Evolutionary conservation across 1,140 invertebrate genomes (phyloP).

Genomic region (Drosophila punjabiensis): DNA sequence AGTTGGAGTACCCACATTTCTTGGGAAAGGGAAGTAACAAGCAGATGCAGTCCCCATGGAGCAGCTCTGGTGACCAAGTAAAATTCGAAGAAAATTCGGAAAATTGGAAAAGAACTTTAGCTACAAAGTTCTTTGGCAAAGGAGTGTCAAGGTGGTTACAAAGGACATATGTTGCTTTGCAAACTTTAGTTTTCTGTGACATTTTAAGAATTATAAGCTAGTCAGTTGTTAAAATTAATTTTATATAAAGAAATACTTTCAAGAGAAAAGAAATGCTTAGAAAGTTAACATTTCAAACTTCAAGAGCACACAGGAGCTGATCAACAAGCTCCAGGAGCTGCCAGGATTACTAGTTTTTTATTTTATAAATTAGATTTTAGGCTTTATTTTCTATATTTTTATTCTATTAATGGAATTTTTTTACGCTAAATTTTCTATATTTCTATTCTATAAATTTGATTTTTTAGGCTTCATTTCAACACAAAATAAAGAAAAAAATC

Average conservation of each 20-base stretch:
- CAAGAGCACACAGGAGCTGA: background rate
- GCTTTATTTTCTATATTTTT: too few relatives aligned
- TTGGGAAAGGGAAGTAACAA: background rate
- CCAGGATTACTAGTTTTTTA: too few relatives aligned
- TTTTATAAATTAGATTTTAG: too few relatives aligned
- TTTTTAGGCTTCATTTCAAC: too few relatives aligned
- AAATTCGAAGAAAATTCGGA: conserved; percentile 1
- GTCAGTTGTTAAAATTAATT: background rate
- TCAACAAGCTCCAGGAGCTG: background rate
- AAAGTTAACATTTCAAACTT: background rate
- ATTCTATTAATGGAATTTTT: too few relatives aligned
- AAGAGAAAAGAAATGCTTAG: background rate
- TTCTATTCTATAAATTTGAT: too few relatives aligned
- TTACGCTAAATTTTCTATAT: too few relatives aligned
- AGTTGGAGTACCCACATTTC: background rate
- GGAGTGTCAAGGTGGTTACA: background rate
- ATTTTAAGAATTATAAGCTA: background rate
- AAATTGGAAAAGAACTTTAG: background rate
- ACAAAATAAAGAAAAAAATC: too few relatives aligned
- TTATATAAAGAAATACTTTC: background rate
- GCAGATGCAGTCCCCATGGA: conserved; percentile 6
- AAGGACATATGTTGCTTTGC: background rate
- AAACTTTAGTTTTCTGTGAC: background rate
- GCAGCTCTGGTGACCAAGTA: background rate
- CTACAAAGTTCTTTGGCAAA: background rate